These are phyloP conservation scores for Pygocentrus nattereri DNA, from an alignment of 2,797 vertebrate genomes.

Conservation along the genomic window DNA sequence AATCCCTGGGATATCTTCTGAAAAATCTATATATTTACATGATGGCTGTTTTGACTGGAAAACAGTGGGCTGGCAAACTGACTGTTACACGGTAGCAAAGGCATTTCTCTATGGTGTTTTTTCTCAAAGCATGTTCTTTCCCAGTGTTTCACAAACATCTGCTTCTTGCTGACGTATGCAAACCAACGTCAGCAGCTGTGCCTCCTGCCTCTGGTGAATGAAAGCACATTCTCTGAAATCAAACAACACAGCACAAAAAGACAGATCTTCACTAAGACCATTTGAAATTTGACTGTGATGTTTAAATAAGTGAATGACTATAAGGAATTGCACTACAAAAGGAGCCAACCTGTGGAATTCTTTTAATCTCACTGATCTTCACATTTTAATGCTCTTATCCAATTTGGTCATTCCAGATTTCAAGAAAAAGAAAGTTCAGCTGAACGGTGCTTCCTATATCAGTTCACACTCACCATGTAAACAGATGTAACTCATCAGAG, in stretches of 20 bases:
- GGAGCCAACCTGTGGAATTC: neutral
- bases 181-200: neutral
- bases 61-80: no score
- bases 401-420: neutral
- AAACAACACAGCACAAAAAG: neutral
- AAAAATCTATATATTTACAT: no score
- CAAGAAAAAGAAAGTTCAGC: neutral
- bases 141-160: neutral
- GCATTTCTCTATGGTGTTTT: neutral
- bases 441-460: neutral
- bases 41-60: no score
- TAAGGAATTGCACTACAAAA: neutral
- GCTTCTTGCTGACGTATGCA: neutral
- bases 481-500: neutral
- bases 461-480: neutral
- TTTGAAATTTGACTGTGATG: neutral
- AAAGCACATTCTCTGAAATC: neutral
- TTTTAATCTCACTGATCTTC: neutral
- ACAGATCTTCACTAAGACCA: neutral
- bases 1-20: no score
- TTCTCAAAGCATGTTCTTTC: neutral
- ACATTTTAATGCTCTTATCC: neutral
- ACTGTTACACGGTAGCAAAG: neutral
- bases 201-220: neutral
- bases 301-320: neutral